A percentile compares a stretch with the other conserved stretches of the same genome.
Evolutionary conservation across 2,888 invertebrate genomes (phyloP).

Genomic region (Leucozona laternaria): DNA sequence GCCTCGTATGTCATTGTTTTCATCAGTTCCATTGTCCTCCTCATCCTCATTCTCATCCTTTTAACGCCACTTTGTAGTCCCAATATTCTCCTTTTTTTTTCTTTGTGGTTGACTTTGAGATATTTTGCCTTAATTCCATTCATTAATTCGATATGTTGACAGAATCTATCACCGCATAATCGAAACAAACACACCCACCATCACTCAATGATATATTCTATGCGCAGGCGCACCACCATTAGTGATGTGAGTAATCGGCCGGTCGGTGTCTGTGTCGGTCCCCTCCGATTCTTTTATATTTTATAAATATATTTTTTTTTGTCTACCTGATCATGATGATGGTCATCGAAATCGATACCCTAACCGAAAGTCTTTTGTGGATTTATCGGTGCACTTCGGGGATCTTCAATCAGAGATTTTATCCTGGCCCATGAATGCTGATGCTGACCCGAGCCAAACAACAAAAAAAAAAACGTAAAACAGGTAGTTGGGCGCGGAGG

Average conservation of each 20-base stretch:
- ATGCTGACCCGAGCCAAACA: conserved; percentile 45
- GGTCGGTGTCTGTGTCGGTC: not conserved
- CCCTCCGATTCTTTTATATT: not conserved
- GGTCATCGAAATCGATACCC: conserved; percentile 50
- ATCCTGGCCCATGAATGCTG: conserved; percentile 19
- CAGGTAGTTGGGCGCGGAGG: conserved; percentile 69
- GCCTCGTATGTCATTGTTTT: conserved; percentile 51
- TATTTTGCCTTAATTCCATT: conserved; percentile 64
- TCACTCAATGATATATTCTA: conserved; percentile 47
- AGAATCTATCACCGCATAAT: conserved; percentile 75
- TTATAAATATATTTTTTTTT: too few species aligned
- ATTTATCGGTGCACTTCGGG: conserved; percentile 36
- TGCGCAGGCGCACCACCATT: conserved; percentile 51
- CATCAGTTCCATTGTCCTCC: conserved; percentile 52
- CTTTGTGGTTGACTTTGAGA: conserved; percentile 19
- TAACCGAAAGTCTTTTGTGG: conserved; percentile 15
- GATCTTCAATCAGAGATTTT: conserved; percentile 43
- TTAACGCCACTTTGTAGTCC: conserved; percentile 73
- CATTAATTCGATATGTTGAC: conserved; percentile 75
- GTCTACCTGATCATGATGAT: conserved; percentile 41
- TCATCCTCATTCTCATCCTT: conserved; percentile 63
- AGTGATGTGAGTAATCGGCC: conserved; percentile 67
- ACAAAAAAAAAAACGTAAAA: conserved; percentile 60
- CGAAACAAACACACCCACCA: conserved; percentile 76
- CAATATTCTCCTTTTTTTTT: conserved; percentile 23